Evolutionary conservation across 92 coral and sea anemone genomes (phyloP), one percentile per base, ranked within the genome.

Genomic region (Scolanthus callimorphus): DNA sequence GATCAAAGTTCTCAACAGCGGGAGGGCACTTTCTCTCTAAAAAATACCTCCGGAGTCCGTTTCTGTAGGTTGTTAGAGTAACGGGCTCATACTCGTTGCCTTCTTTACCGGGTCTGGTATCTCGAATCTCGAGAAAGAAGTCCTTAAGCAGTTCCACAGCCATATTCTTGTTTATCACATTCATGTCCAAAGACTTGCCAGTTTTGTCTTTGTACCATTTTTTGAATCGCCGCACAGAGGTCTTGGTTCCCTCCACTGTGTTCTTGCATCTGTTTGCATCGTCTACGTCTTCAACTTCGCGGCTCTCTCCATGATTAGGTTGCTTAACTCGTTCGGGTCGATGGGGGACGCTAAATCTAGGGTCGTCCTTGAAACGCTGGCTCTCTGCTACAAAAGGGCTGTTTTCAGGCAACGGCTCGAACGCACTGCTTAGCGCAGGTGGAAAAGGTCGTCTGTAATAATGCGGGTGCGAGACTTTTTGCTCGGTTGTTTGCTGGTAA

Each of bases 11-110:
- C 52, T 94, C 99, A 12, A 90, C 81, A 10, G 96, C 99, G 20
- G 99, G 99, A 31, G 99, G 99, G 44, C 82, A 81, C 63, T 94
- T 94, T 76, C 99, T 64, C 69, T 94, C 99, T 59, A 94, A 86
- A 57, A 94, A 94, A 75, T 94, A 94, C 63, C 99, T 75, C 60
- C 99, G 82, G 49, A 94, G 90, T 38, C 99, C 99, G 61, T 94
- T 94, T 47, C 99, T 76, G 73, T 94, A 94, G 0, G 99, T 94
- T 25, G 99, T 94, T 27, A 94, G 86, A 17, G 99, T 94, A 2
- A 94, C 99, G 2, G 99, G 99, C 30, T 94, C 99, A 69, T 94
- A 94, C 20, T 94, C 99, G 82, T 94, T 94, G 31, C 99, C 99
- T 55, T 94, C 99, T 62, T 94, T 94, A 62, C 99, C 99, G 0